Conservation (phyloP, 64 coral and sea anemone species). For the Montipora efflorescens region DNA sequence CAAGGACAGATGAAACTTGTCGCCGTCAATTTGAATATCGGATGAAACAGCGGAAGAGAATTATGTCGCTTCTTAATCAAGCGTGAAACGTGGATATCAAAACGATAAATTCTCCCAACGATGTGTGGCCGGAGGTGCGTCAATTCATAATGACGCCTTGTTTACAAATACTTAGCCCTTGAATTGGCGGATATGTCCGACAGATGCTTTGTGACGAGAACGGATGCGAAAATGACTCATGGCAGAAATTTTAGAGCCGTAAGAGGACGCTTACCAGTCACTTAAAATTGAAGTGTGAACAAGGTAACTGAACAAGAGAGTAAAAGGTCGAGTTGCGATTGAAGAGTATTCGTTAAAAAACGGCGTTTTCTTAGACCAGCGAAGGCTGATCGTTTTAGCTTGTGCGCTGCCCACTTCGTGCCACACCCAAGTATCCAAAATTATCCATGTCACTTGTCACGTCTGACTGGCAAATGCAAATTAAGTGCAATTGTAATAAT, state of each 20-base stretch:
- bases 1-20: neutral
- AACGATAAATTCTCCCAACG: neutral
- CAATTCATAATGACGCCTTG: neutral
- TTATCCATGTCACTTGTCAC: too few species aligned
- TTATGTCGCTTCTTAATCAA: constrained; percentile 40
- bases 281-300: too few species aligned
- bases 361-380: too few species aligned
- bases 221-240: neutral
- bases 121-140: neutral
- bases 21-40: neutral
- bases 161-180: neutral
- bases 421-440: too few species aligned
- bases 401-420: too few species aligned
- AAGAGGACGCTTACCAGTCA: too few species aligned
- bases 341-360: too few species aligned
- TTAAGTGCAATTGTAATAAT: too few species aligned
- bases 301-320: too few species aligned
- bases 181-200: neutral
- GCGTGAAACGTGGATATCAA: constrained; percentile 29
- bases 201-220: neutral
- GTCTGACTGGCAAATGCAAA: too few species aligned
- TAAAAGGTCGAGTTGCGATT: too few species aligned
- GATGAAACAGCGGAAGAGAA: constrained; percentile 21
- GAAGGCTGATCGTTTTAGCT: too few species aligned
- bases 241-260: neutral